These are phyloP conservation scores for Cydia amplana DNA, from an alignment of 1,140 invertebrate species.

Conservation along the genomic window DNA sequence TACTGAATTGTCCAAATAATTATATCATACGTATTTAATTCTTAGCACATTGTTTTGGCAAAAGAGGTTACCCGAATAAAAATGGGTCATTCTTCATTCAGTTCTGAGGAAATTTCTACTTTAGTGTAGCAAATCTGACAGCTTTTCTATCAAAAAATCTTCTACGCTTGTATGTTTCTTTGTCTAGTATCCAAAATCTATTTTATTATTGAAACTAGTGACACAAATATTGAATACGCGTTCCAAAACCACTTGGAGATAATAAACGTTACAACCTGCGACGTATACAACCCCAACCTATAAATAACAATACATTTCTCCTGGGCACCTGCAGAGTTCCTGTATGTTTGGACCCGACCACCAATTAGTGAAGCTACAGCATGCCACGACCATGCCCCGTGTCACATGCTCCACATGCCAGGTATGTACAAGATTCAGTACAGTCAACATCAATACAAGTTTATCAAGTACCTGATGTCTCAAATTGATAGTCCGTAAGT, in stretches of 20 bases:
- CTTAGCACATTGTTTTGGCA: no score
- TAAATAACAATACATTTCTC: not conserved
- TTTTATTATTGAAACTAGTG: no score
- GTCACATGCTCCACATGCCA: slow-evolving; percentile 4
- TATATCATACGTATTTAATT: no score
- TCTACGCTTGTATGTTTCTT: not conserved
- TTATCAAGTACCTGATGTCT: no score
- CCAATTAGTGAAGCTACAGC: slow-evolving; percentile 12
- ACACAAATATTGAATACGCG: no score
- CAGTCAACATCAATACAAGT: not conserved
- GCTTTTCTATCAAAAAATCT: no score
- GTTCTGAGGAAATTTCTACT: no score
- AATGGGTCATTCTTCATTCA: no score
- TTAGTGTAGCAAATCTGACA: no score
- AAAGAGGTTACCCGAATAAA: no score
- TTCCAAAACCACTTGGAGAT: not conserved
- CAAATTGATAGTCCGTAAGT: no score
- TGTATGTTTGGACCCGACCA: not conserved
- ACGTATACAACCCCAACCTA: not conserved
- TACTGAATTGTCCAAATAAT: no score
- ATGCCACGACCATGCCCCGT: slow-evolving; percentile 17
- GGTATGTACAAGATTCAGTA: not conserved
- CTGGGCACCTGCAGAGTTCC: not conserved
- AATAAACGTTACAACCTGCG: not conserved
- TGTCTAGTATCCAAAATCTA: not conserved